These are phyloP conservation scores for Carollia perspicillata DNA, from an alignment of 2,113 vertebrate species.

Conservation along the genomic window DNA sequence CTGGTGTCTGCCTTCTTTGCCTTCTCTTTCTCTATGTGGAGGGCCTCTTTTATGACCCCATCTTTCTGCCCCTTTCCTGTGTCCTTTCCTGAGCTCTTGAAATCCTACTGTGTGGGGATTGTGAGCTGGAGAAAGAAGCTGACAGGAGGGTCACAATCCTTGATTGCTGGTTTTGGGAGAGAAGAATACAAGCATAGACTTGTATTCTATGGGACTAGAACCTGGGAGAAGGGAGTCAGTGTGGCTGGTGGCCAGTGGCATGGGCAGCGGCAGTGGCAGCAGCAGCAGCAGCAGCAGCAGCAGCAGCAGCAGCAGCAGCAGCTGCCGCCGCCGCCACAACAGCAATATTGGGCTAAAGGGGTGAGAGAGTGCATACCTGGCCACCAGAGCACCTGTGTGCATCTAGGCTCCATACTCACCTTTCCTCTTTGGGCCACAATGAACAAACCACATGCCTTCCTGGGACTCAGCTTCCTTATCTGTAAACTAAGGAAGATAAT, in stretches of 20 bases:
- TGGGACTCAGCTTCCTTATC: background rate
- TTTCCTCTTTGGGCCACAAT: background rate
- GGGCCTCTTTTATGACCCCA: background rate
- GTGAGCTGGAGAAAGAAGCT: background rate
- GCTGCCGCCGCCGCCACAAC: background rate
- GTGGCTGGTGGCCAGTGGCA: background rate
- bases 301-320: too few relatives aligned
- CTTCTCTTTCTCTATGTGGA: background rate
- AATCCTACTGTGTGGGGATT: background rate
- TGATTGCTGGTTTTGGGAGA: too few relatives aligned
- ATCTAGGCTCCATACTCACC: background rate
- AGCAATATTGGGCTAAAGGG: too few relatives aligned
- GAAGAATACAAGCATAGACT: background rate
- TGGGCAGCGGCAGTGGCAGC: too few relatives aligned
- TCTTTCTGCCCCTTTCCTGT: background rate
- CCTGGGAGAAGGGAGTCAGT: background rate
- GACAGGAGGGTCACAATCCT: background rate
- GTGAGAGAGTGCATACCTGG: background rate
- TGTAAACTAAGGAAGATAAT: background rate
- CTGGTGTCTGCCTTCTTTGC: background rate
- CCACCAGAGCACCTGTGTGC: rapidly evolving
- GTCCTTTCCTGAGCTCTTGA: background rate
- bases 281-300: too few relatives aligned
- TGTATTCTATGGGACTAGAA: too few relatives aligned
- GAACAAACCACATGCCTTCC: background rate